A percentile compares a stretch with the other conserved stretches of the same genome.
These are phyloP conservation scores for Hofmannophila pseudospretella DNA, from an alignment of 2,888 invertebrate species.

Conservation along the genomic window DNA sequence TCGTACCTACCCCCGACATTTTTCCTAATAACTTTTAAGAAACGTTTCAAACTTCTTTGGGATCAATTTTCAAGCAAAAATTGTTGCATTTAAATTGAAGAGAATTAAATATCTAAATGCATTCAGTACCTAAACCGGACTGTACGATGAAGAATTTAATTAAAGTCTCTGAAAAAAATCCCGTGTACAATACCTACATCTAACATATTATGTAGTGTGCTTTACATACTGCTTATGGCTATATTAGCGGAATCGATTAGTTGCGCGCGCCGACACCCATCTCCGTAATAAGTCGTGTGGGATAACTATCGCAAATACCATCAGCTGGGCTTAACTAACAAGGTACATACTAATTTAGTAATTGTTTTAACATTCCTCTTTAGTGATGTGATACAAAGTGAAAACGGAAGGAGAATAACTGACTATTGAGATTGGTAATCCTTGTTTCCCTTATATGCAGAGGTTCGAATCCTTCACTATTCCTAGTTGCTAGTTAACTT, in stretches of 20 bases:
- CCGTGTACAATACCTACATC: slow-evolving; percentile 21
- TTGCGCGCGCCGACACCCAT: slow-evolving; percentile 57
- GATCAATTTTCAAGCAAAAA: too few species aligned
- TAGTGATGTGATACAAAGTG: slow-evolving; percentile 5
- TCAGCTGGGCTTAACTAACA: slow-evolving; percentile 43
- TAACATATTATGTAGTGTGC: too few species aligned
- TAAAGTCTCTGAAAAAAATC: slow-evolving; percentile 9
- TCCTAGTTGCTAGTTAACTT: too few species aligned
- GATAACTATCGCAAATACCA: slow-evolving; percentile 36
- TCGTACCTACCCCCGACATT: not conserved
- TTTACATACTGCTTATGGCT: too few species aligned
- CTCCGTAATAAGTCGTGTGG: slow-evolving; percentile 16
- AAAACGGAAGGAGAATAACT: not conserved
- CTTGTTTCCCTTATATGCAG: too few species aligned
- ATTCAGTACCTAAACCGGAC: too few species aligned
- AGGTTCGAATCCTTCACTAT: too few species aligned
- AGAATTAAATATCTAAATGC: too few species aligned
- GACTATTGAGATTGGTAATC: not conserved
- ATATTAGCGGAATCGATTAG: slow-evolving; percentile 54
- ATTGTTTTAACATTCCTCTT: not conserved
- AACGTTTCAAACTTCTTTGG: too few species aligned
- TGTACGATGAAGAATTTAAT: slow-evolving; percentile 6
- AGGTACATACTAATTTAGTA: slow-evolving; percentile 16
- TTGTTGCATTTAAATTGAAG: too few species aligned
- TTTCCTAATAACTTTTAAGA: too few species aligned